Evolutionary conservation across 2,888 invertebrate species (phyloP).

Genomic region (Tuberolachnus salignus): DNA sequence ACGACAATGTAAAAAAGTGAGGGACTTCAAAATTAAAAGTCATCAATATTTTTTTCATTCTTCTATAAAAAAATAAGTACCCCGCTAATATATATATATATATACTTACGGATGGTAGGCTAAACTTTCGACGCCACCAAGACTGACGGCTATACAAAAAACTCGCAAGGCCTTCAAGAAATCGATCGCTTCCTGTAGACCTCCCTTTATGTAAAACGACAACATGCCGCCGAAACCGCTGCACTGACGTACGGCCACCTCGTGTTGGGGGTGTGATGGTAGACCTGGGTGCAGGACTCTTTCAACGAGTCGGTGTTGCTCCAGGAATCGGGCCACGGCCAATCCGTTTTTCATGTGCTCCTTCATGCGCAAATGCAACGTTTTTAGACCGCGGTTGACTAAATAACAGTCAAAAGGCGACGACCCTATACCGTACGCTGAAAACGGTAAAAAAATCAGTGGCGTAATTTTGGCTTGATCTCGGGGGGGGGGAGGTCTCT

Average conservation of each 20-base stretch:
- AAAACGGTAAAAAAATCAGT: too few relatives aligned
- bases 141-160: not conserved
- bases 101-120: not conserved
- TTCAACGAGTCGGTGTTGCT: slow-evolving; percentile 61
- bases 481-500: too few relatives aligned
- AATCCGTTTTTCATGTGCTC: slow-evolving; percentile 81
- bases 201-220: too few relatives aligned
- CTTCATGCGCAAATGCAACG: slow-evolving; percentile 88
- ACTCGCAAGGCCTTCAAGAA: not conserved
- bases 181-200: not conserved
- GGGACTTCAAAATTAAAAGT: too few relatives aligned
- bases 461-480: too few relatives aligned
- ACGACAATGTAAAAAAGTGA: too few relatives aligned
- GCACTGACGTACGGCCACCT: not conserved
- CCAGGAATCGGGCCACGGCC: slow-evolving; percentile 80
- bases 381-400: slow-evolving; percentile 85
- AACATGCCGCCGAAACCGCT: not conserved
- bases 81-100: too few relatives aligned
- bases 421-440: not conserved
- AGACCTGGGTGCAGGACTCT: not conserved
- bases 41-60: too few relatives aligned
- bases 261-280: not conserved
- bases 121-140: not conserved
- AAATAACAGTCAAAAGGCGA: not conserved
- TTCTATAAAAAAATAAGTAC: too few relatives aligned